Evolutionary conservation across 2,113 vertebrate species (phyloP), one percentile per base, ranked within the genome.

Genomic region (Pachyramphus minor): DNA sequence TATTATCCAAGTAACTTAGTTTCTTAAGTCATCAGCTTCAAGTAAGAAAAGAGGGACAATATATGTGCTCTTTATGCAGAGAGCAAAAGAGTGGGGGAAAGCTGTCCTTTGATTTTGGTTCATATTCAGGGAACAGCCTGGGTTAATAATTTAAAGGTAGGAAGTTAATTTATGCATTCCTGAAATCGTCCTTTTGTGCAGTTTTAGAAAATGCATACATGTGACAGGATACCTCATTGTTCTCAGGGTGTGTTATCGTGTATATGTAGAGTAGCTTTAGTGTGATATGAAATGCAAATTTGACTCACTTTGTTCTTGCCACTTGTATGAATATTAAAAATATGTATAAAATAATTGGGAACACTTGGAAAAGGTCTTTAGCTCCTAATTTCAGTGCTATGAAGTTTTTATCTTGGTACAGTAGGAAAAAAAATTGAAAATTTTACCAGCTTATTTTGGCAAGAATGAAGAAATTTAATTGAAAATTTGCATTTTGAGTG

Each of bases 271-370:
- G 92, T 94, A 96, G 80, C 76, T 95, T 96, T 87, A 95, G 92
- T 90, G 80, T 1, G 73, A 93, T 96, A 96, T 93, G 95, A 96
- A 96, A 97, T 96, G 95, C 96, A 97, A 97, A 97, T 97, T 97
- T 92, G 64, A 83, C 62, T 96, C 87, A 96, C 96, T 97, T 97
- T 97, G 89, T 97, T 96, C 96, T 96, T 96, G 82, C 93, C 92
- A 97, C 69, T 97, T 97, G 95, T 96, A 97, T 97, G 97, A 97
- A 97, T 97, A 97, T 96, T 97, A 97, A 97, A 97, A 96, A 94
- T 94, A 96, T 62, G 74, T 82, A 83, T 93, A 97, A 96, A 97
- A 95, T 97, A 97, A 96, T 97, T 95, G 93, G 95, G 93, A 97
- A 93, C 64, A 90, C 87, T 96, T 93, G 82, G 87, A 90, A 96